Conservation (phyloP, 2,797 vertebrate genomes). For the Champsocephalus gunnari region DNA sequence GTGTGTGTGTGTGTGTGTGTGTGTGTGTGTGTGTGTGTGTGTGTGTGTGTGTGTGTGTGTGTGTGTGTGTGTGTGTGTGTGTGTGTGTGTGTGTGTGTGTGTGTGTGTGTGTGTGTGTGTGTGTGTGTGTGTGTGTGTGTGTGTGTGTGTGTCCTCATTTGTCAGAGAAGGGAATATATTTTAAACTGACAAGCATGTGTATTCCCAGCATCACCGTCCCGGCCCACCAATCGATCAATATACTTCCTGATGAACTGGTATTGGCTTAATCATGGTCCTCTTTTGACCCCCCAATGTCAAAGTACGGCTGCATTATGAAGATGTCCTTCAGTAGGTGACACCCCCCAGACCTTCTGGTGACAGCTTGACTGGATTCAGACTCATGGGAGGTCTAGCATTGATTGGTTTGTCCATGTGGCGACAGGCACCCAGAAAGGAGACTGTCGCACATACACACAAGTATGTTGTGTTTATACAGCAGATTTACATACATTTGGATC, state of each 20-base stretch:
- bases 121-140: not conserved
- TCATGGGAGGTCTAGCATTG: conserved; percentile 71
- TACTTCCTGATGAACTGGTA: conserved; percentile 59
- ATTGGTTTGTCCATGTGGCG: conserved; percentile 54
- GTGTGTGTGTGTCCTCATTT: conserved; percentile 29
- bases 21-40: not conserved
- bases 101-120: not conserved
- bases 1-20: conserved; percentile 16
- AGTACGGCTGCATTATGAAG: conserved; percentile 54
- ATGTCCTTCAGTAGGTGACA: conserved; percentile 55
- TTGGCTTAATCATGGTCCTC: conserved; percentile 46
- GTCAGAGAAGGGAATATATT: conserved; percentile 4
- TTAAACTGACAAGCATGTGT: conserved; percentile 29
- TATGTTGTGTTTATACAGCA: conserved; percentile 5
- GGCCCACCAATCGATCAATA: conserved; percentile 41
- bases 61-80: conserved; percentile 16
- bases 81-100: conserved; percentile 10
- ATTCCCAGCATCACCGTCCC: conserved; percentile 18
- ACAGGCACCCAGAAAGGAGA: conserved; percentile 49
- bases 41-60: conserved; percentile 4
- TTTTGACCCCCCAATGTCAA: conserved; percentile 69
- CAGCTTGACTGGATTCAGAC: conserved; percentile 63
- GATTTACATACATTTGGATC: conserved; percentile 16
- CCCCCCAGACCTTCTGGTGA: conserved; percentile 56
- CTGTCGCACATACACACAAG: conserved; percentile 8